Evolutionary conservation across 1,140 invertebrate genomes (phyloP).

Genomic region (Amphibalanus amphitrite): DNA sequence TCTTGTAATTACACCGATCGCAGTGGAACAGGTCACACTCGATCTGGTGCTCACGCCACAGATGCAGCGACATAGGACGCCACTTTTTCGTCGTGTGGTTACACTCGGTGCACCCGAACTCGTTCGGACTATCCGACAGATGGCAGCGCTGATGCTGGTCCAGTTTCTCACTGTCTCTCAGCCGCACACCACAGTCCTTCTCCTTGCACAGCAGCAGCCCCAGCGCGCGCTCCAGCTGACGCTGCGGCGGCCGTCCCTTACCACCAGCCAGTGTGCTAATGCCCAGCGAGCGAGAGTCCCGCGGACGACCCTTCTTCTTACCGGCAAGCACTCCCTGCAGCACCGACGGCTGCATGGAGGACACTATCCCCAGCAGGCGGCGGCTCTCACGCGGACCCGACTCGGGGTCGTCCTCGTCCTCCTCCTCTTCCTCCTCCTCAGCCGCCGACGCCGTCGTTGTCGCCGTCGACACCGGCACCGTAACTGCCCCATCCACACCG

Average conservation of each 20-base stretch:
- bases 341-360: not conserved
- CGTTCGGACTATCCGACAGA: not conserved
- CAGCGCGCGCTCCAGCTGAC: not conserved
- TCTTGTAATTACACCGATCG: slow-evolving; percentile 28
- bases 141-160: slow-evolving; percentile 2
- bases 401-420: too few relatives aligned
- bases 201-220: not conserved
- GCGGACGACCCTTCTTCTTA: not conserved
- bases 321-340: not conserved
- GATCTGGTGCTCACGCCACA: slow-evolving; percentile 28
- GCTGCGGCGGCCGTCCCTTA: not conserved
- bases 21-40: slow-evolving; percentile 30
- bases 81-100: slow-evolving; percentile 30
- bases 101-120: slow-evolving; percentile 35
- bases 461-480: not conserved
- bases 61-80: slow-evolving; percentile 26
- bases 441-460: too few relatives aligned
- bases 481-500: too few relatives aligned
- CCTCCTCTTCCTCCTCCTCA: too few relatives aligned
- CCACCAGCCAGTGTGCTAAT: not conserved
- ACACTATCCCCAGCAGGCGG: not conserved
- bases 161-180: not conserved
- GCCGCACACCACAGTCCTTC: not conserved
- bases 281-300: not conserved
- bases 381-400: not conserved